Evolutionary conservation across 2,888 invertebrate genomes (phyloP), one percentile per base, ranked within the genome.

Genomic region (Dasysyrphus albostriatus): DNA sequence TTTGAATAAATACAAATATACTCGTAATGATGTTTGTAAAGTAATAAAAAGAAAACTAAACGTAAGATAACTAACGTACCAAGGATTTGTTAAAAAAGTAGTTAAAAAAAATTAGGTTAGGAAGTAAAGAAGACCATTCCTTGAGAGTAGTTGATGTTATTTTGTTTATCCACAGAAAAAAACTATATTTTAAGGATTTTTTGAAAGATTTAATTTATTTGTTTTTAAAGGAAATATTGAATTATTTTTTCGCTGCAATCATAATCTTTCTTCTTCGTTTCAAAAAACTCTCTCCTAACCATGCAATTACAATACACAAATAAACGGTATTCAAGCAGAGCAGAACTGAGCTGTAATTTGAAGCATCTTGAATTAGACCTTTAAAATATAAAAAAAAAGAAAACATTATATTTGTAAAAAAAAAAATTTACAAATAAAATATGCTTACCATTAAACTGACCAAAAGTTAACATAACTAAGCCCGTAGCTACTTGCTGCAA

Each of bases 401-500:
- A 47, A 47, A 16, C 3, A 42, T 29, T 14, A 54, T 19, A 9
- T 16, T 19, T 16, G 16, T n/a, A 39, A 42, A 49, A 14, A 14
- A 47, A 0, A 16, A 19, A 58, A 59, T 14, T 14, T 3, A 32
- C 2, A 7, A 8, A 19, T 0, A 3, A 34, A 47, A 89, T 14
- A 19, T 37, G 10, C 93, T 92, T 91, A 95, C 95, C 96, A 59
- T 96, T 94, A 67, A 95, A 88, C 29, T 96, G 96, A 54, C 95
- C 96, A 80, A 95, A 90, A 1, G 92, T 84, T 5, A 95, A 90
- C 72, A 95, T 95, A 32, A 95, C 93, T 14, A 95, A 90, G 9
- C 96, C 96, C 90, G 95, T 95, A 37, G 94, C 94, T 8, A 96
- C 93, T 69, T 96, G 91, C 90, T 96, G 96, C 56, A 96, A 92